These are phyloP conservation scores for Lithobates sylvaticus DNA, from an alignment of 2,797 vertebrate genomes.

Conservation along the genomic window DNA sequence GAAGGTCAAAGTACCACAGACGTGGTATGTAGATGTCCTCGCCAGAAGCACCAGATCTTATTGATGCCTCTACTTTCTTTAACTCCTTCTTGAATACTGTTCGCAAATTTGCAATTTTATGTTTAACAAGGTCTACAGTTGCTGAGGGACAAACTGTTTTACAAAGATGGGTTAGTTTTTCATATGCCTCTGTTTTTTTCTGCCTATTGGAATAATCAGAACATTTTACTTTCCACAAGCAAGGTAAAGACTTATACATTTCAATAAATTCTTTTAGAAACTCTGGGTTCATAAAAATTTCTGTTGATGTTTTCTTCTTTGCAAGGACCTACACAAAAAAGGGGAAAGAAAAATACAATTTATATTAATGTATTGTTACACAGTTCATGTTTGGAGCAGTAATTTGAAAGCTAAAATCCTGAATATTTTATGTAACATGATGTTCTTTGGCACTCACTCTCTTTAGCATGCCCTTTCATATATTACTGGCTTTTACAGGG, in stretches of 20 bases:
- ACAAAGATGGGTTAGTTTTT: slow-evolving; percentile 20
- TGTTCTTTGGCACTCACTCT: not conserved
- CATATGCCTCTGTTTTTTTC: slow-evolving; percentile 36
- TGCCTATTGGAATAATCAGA: slow-evolving; percentile 41
- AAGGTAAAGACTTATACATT: slow-evolving; percentile 35
- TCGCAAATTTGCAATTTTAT: slow-evolving; percentile 47
- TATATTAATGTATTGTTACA: not conserved
- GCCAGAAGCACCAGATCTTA: slow-evolving; percentile 19
- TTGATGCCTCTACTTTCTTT: slow-evolving; percentile 46
- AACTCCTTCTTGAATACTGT: slow-evolving; percentile 48
- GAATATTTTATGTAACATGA: not conserved
- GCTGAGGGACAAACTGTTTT: slow-evolving; percentile 35
- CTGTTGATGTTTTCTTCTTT: slow-evolving; percentile 43
- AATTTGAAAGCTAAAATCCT: not conserved
- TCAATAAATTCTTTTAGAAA: slow-evolving; percentile 49
- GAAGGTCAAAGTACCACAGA: slow-evolving; percentile 45
- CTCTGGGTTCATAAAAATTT: slow-evolving; percentile 48
- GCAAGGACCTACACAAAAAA: slow-evolving; percentile 23
- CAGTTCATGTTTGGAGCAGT: not conserved
- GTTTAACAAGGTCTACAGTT: slow-evolving; percentile 37
- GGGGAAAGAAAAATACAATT: slow-evolving; percentile 18
- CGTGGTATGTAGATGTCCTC: slow-evolving; percentile 48
- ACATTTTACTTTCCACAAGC: slow-evolving; percentile 46
- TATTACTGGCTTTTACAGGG: not conserved
- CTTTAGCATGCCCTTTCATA: not conserved